phyloP scores from a whole-genome alignment of 2,888 invertebrate species.

The Drosophila planitibia region DNA sequence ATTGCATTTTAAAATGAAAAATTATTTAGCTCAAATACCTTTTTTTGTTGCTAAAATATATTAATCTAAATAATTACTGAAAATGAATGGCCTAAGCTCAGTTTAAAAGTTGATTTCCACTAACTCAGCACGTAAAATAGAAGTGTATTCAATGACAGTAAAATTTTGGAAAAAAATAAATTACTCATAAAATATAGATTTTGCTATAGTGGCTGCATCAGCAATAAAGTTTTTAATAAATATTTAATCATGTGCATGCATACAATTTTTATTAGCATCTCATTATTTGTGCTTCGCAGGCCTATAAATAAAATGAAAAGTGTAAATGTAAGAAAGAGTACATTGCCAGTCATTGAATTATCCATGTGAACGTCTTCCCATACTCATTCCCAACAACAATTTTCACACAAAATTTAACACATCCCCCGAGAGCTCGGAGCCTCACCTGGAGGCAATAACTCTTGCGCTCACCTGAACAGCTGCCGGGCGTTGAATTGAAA shows the following conservation, averaged over 20 bases:
- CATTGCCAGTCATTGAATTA: conserved; percentile 29
- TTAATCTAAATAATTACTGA: background rate
- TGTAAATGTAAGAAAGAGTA: conserved; percentile 14
- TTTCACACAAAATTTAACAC: conserved; percentile 62
- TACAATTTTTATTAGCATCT: conserved; percentile 8
- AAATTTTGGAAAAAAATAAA: background rate
- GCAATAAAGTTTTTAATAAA: conserved; percentile 1
- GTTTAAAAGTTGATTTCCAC: background rate
- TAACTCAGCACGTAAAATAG: background rate
- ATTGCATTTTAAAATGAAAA: background rate
- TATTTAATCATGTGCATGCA: conserved; percentile 12
- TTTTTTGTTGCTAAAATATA: background rate
- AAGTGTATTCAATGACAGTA: background rate
- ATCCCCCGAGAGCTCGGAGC: conserved; percentile 34
- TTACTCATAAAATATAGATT: background rate
- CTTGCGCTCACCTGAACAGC: conserved; percentile 50
- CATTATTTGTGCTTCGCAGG: conserved; percentile 3
- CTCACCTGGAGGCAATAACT: conserved; percentile 55
- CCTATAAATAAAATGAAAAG: conserved; percentile 10
- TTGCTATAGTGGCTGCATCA: background rate
- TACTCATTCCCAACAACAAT: conserved; percentile 35
- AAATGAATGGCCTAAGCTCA: background rate
- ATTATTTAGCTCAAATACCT: background rate
- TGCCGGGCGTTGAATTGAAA: conserved; percentile 33
- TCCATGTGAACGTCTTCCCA: conserved; percentile 9